Evolutionary conservation across 2,888 invertebrate species (phyloP), one percentile per base, ranked within the genome.

Genomic region (Epiblema foenella): DNA sequence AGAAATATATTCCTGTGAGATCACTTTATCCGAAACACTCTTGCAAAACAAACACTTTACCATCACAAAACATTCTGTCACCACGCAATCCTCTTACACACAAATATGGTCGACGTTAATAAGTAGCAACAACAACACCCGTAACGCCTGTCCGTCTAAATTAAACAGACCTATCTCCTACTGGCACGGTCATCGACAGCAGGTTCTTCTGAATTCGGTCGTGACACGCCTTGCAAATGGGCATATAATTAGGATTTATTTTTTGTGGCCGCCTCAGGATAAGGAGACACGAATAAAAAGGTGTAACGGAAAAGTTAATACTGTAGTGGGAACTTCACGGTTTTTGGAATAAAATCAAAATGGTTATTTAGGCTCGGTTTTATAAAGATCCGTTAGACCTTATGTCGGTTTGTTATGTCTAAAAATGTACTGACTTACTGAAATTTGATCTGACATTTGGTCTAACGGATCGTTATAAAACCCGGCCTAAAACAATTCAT

Each of bases 1-100:
- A 10, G 9, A 39, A 39, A 39, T 4, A 39, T 39, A 39, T 10
- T 29, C 2, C 2, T 11, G 39, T 42, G 42, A 15, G 15, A 42
- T 42, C 42, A 42, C 42, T 42, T 42, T 3, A 42, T 12, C 4
- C 15, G 5, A 15, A 42, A 42, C 15, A 82, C 82, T 82, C n/a
- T 54, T 2, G 18, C 39, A 39, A 54, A 54, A 54, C 20, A 39
- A 8, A 20, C 33, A 51, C 9, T 11, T 56, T 11, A 37, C 29
- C 33, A n/a, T n/a, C n/a, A 58, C 37, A 51, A 67, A 49, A 20
- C 49, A 67, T 20, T 51, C 7, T 20, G 12, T 33, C 58, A 29
- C 63, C 46, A 56, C 57, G 17, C 49, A 18, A 39, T 57, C 37
- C 52, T 51, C 51, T 18, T 52, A 69, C 58, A 69, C 58, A 69